Conservation (phyloP, 2,113 vertebrate genomes). For the Dunckerocampus dactyliophorus region DNA sequence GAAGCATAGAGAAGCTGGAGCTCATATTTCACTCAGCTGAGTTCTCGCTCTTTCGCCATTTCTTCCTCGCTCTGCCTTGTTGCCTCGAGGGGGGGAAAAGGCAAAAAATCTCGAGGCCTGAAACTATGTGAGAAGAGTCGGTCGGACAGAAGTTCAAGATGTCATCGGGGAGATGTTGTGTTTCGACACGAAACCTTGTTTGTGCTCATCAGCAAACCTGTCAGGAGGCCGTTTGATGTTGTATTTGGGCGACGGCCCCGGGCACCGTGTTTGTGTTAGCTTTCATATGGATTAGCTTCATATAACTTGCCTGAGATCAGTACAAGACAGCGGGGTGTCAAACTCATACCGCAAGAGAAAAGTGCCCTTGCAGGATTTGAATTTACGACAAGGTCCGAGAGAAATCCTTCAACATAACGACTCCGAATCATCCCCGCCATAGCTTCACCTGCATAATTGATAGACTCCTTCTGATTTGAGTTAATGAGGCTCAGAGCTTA, state of each 20-base stretch:
- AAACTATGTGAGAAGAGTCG: constrained; percentile 70
- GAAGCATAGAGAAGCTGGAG: constrained; percentile 21
- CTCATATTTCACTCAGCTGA: constrained; percentile 70
- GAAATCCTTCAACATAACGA: constrained; percentile 58
- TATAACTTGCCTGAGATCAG: constrained; percentile 50
- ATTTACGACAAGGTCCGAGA: constrained; percentile 45
- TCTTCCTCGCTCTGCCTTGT: constrained; percentile 50
- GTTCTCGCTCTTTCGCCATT: constrained; percentile 61
- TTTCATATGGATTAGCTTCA: constrained; percentile 69
- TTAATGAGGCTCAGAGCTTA: constrained; percentile 66
- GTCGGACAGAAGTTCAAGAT: constrained; percentile 73
- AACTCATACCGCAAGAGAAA: constrained; percentile 15
- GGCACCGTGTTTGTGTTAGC: constrained; percentile 69
- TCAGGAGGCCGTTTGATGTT: constrained; percentile 70
- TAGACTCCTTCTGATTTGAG: constrained; percentile 60
- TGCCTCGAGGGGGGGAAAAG: constrained; percentile 59
- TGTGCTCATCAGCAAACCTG: constrained; percentile 76
- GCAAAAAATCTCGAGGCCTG: constrained; percentile 65
- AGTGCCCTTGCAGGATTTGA: constrained; percentile 12
- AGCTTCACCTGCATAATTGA: constrained; percentile 70
- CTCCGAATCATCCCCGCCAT: constrained; percentile 52
- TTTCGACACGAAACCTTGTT: constrained; percentile 73
- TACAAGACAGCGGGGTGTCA: constrained; percentile 28
- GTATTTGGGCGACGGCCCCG: constrained; percentile 65
- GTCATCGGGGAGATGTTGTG: constrained; percentile 70